Percentiles rank a stretch among this genome's conserved stretches.
phyloP scores from a whole-genome alignment of 92 coral and sea anemone genomes.

The Plumapathes pennacea region DNA sequence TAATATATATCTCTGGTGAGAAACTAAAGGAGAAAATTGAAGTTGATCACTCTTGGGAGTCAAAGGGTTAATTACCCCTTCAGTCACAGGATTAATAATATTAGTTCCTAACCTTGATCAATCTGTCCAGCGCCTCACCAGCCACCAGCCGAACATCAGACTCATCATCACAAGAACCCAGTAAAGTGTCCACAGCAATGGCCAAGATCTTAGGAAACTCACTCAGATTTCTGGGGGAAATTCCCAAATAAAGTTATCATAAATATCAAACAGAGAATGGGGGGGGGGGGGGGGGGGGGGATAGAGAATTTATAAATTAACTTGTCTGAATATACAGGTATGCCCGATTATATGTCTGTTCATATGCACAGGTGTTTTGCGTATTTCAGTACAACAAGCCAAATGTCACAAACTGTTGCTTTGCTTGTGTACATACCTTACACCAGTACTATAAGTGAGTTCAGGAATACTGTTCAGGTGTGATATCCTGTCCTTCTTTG shows the following conservation, averaged over 20 bases:
- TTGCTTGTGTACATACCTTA: conserved; percentile 45
- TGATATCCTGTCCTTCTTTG: conserved; percentile 84
- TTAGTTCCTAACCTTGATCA: conserved; percentile 75
- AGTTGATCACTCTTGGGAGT: no score
- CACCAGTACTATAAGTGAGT: conserved; percentile 66
- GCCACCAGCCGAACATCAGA: conserved; percentile 97
- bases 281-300: no score
- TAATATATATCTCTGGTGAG: no score
- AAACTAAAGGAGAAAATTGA: no score
- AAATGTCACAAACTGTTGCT: background rate
- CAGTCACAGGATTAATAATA: no score
- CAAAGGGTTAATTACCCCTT: no score
- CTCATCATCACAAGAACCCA: conserved; percentile 89
- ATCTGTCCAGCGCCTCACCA: conserved; percentile 84
- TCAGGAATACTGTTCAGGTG: conserved; percentile 80
- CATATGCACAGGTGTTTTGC: background rate
- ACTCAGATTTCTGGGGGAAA: conserved; percentile 57
- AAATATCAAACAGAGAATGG: background rate
- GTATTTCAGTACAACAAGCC: background rate
- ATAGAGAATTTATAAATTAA: no score
- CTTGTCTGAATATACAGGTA: no score
- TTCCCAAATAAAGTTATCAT: no score
- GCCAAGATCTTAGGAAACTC: conserved; percentile 96
- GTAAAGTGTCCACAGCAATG: conserved; percentile 81
- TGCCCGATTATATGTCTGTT: no score